A percentile compares a stretch with the other conserved stretches of the same genome.
Conservation (phyloP, 2,797 vertebrate species). For the Rhynchonycteris naso region DNA sequence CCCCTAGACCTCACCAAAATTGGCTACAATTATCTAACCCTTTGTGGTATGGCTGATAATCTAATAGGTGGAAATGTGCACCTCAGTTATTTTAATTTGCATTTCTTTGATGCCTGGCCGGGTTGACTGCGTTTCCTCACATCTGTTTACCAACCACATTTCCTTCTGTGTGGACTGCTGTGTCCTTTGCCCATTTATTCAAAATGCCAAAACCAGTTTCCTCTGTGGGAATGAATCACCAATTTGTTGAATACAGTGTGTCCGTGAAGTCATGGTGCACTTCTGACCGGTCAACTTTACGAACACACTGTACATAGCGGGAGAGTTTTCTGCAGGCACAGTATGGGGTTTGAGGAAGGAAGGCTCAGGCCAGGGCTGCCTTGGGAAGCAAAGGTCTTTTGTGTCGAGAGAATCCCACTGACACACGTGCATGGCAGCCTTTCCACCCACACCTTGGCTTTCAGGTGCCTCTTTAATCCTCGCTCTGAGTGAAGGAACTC, state of each 20-base stretch:
- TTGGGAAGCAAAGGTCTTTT: neutral
- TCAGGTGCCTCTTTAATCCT: neutral
- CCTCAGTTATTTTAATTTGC: neutral
- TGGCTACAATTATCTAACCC: neutral
- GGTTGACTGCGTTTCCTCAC: neutral
- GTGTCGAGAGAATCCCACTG: neutral
- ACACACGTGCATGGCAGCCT: neutral
- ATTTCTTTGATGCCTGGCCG: slow-evolving; percentile 28
- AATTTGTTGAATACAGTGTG: neutral
- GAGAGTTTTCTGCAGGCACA: neutral
- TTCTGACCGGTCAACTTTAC: no score
- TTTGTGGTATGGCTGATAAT: neutral
- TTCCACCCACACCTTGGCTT: neutral
- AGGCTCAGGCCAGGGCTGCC: neutral
- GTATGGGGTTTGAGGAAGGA: neutral
- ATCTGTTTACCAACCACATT: slow-evolving; percentile 17
- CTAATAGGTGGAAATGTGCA: neutral
- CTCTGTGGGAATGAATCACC: neutral
- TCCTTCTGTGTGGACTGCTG: slow-evolving; percentile 31
- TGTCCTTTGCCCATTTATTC: slow-evolving; percentile 34
- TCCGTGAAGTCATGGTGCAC: no score
- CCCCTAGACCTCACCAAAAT: neutral
- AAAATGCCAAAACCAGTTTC: neutral
- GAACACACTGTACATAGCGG: neutral
- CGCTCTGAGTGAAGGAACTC: no score